These are phyloP conservation scores for Hyperoplus immaculatus DNA, from an alignment of 2,797 vertebrate species.

Conservation along the genomic window DNA sequence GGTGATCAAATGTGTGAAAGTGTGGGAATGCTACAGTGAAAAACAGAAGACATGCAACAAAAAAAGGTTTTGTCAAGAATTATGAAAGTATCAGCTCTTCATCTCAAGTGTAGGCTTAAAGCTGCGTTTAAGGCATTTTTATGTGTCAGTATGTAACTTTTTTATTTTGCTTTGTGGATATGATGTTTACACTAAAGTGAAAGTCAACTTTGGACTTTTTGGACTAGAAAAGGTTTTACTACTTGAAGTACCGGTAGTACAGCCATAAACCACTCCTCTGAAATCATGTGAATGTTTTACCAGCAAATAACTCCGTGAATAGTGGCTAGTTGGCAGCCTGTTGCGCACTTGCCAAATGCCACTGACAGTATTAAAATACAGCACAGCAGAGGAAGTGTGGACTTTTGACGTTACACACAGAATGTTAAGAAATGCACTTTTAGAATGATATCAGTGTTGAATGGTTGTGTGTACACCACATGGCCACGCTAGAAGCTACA, in stretches of 20 bases:
- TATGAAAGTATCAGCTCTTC: slow-evolving; percentile 30
- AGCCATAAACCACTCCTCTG: slow-evolving; percentile 46
- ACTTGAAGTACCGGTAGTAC: slow-evolving; percentile 23
- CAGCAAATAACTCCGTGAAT: slow-evolving; percentile 57
- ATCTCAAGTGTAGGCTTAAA: slow-evolving; percentile 43
- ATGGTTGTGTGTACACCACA: slow-evolving; percentile 49
- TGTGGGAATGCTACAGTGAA: slow-evolving; percentile 3
- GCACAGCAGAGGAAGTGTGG: slow-evolving; percentile 31
- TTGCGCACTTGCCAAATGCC: slow-evolving; percentile 51
- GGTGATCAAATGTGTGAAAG: slow-evolving; percentile 10
- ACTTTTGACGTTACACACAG: slow-evolving; percentile 32
- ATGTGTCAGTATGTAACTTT: slow-evolving; percentile 31
- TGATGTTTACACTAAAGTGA: slow-evolving; percentile 6
- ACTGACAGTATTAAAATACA: slow-evolving; percentile 68
- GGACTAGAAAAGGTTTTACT: slow-evolving; percentile 38
- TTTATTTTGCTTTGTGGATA: slow-evolving; percentile 14
- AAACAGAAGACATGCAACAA: slow-evolving; percentile 7
- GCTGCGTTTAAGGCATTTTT: slow-evolving; percentile 7
- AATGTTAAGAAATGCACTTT: slow-evolving; percentile 78
- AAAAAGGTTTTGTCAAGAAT: slow-evolving; percentile 1
- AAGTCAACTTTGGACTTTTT: slow-evolving; percentile 40
- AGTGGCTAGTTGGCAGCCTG: slow-evolving; percentile 12
- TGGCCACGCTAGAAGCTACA: slow-evolving; percentile 36
- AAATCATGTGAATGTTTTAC: slow-evolving; percentile 71
- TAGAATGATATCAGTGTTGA: slow-evolving; percentile 52